Evolutionary conservation across 1,140 invertebrate genomes (phyloP).

Genomic region (Trypoxylus dichotomus): DNA sequence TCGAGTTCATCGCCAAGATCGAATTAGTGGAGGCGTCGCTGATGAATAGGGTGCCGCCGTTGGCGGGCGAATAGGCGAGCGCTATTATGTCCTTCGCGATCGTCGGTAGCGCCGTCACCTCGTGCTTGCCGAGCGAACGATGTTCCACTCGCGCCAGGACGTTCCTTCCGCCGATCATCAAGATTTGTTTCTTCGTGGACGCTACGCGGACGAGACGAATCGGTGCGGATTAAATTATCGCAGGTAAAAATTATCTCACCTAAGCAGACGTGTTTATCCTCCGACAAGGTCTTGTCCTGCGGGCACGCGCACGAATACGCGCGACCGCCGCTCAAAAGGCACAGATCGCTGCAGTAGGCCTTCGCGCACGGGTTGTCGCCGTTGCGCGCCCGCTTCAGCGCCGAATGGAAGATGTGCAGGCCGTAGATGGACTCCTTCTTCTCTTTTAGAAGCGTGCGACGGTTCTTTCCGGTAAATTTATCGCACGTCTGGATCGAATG

Average conservation of each 20-base stretch:
- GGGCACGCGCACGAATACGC: conserved; percentile 77
- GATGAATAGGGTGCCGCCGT: conserved; percentile 58
- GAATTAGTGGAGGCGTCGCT: conserved; percentile 53
- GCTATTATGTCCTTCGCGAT: conserved; percentile 52
- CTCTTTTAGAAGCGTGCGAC: conserved; percentile 56
- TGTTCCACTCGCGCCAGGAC: conserved; percentile 55
- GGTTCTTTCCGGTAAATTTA: conserved; percentile 68
- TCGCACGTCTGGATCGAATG: conserved; percentile 67
- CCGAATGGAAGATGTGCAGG: conserved; percentile 70
- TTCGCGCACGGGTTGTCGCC: conserved; percentile 69
- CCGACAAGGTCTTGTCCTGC: conserved; percentile 63
- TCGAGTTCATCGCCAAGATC: conserved; percentile 5
- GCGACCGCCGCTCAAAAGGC: conserved; percentile 66
- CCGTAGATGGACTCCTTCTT: conserved; percentile 61
- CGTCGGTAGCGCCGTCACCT: conserved; percentile 51
- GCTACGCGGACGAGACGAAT: not conserved
- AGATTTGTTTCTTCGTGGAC: conserved; percentile 50
- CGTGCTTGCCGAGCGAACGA: conserved; percentile 56
- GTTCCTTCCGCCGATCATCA: conserved; percentile 52
- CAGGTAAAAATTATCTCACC: conserved; percentile 42
- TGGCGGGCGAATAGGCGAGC: conserved; percentile 51
- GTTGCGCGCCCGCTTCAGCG: conserved; percentile 54
- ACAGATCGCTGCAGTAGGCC: conserved; percentile 76
- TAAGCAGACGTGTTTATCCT: conserved; percentile 59
- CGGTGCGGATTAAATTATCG: not conserved